Conservation (phyloP, 2,888 invertebrate genomes). For the Protonemura montana region DNA sequence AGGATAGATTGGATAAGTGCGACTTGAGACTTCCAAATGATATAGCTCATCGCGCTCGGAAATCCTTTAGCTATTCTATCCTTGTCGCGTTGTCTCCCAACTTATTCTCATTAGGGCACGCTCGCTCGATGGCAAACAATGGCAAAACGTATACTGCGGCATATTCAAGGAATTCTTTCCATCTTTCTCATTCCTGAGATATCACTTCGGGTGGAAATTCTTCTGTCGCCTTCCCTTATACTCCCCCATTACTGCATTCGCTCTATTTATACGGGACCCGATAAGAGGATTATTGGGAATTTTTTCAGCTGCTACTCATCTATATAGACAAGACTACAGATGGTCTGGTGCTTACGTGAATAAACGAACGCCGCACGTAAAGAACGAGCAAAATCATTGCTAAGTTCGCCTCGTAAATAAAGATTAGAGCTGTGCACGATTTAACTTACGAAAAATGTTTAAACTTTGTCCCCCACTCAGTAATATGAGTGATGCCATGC, state of each 20-base stretch:
- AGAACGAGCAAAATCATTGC: not conserved
- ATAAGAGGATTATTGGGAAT: constrained; percentile 45
- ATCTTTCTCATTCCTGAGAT: constrained; percentile 18
- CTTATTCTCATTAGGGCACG: constrained; percentile 46
- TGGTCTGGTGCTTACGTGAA: not conserved
- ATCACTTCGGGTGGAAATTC: constrained; percentile 7
- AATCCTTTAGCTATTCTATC: constrained; percentile 40
- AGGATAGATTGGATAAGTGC: constrained; percentile 46
- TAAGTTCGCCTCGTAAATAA: not conserved
- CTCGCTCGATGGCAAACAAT: constrained; percentile 39
- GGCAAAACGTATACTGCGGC: not conserved
- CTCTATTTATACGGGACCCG: constrained; percentile 22
- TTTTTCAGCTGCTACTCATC: constrained; percentile 40
- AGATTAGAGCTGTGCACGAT: not conserved
- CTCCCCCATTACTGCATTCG: constrained; percentile 22
- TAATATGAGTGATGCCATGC: too few relatives aligned
- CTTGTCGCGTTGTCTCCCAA: constrained; percentile 40
- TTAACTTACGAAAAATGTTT: not conserved
- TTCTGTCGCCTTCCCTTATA: constrained; percentile 21
- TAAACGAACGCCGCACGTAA: not conserved
- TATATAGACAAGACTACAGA: constrained; percentile 5
- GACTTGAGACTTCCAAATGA: constrained; percentile 46
- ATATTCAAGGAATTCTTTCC: constrained; percentile 8
- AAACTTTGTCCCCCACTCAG: not conserved
- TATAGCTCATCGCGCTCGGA: constrained; percentile 36